Base-by-base conservation (phyloP, 2,888 invertebrate species). In the Microctonus hyperodae region DNA sequence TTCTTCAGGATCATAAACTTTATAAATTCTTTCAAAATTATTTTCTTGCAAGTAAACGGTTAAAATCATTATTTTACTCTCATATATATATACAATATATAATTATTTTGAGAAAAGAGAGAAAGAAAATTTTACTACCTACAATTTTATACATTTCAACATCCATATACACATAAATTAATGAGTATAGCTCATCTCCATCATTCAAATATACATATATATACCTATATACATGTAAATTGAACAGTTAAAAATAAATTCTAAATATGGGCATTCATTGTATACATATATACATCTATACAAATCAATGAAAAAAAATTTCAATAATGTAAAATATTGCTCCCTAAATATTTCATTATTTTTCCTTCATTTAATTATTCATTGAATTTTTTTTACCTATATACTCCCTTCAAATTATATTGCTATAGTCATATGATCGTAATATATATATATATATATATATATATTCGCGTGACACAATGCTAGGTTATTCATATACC, bases 391-490 rank as follows among this genome's bases (percentile, higher is more conserved):
- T n/a, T n/a, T n/a, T n/a, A n/a, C n/a, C n/a, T n/a, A 6, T 6
- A 37, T n/a, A 37, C 40, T 22, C 37, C n/a, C n/a, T n/a, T n/a
- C n/a, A n/a, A n/a, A n/a, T n/a, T n/a, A n/a, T n/a, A n/a, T n/a
- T n/a, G n/a, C n/a, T n/a, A 35, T 65, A 35, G 22, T 33, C n/a
- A n/a, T n/a, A n/a, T n/a, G n/a, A n/a, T n/a, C n/a, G n/a, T n/a
- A n/a, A n/a, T n/a, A n/a, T n/a, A n/a, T n/a, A n/a, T n/a, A n/a
- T n/a, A n/a, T n/a, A n/a, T n/a, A n/a, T n/a, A n/a, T n/a, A n/a
- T n/a, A n/a, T n/a, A n/a, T 23, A 60, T 37, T 58, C 50, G 51
- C 50, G 33, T 65, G 65, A 65, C 65, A 65, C 44, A 56, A 62
- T 53, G 22, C 35, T 23, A 31, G n/a, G 61, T 33, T 50, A 61